Evolutionary conservation across 2,797 vertebrate species (phyloP).

Genomic region (Staurois parvus): DNA sequence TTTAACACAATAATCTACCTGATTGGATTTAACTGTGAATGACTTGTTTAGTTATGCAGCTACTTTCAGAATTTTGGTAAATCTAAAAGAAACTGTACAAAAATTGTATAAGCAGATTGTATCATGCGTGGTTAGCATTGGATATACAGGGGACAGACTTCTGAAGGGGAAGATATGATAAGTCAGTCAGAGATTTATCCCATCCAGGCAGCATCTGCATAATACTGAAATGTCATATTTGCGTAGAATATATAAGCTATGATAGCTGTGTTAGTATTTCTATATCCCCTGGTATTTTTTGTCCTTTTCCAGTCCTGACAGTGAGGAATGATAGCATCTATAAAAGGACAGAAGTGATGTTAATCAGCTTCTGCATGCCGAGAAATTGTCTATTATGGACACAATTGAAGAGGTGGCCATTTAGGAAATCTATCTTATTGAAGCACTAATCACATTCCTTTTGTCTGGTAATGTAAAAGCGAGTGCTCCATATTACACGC

Average conservation of each 20-base stretch:
- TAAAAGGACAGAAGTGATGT: not conserved
- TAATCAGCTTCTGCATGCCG: slow-evolving; percentile 8
- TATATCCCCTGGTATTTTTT: not conserved
- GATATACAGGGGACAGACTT: too few relatives aligned
- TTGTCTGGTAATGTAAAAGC: slow-evolving; percentile 61
- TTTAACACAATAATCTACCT: too few relatives aligned
- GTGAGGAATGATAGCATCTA: not conserved
- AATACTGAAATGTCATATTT: too few relatives aligned
- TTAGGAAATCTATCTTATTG: slow-evolving; percentile 41
- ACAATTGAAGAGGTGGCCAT: slow-evolving; percentile 28
- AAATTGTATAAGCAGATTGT: too few relatives aligned
- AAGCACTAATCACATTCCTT: slow-evolving; percentile 54
- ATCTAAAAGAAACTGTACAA: too few relatives aligned
- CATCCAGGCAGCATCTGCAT: too few relatives aligned
- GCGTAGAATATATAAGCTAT: not conserved
- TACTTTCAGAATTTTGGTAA: too few relatives aligned
- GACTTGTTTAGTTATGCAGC: too few relatives aligned
- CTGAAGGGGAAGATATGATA: too few relatives aligned
- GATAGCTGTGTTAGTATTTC: not conserved
- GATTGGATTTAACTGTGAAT: too few relatives aligned
- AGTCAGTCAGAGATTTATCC: too few relatives aligned
- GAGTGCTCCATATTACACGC: slow-evolving; percentile 53
- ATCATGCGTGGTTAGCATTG: too few relatives aligned
- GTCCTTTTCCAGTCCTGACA: not conserved
- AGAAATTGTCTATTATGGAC: slow-evolving; percentile 12